phyloP scores from a whole-genome alignment of 1,140 invertebrate species.

The Zaprionus ornatus region DNA sequence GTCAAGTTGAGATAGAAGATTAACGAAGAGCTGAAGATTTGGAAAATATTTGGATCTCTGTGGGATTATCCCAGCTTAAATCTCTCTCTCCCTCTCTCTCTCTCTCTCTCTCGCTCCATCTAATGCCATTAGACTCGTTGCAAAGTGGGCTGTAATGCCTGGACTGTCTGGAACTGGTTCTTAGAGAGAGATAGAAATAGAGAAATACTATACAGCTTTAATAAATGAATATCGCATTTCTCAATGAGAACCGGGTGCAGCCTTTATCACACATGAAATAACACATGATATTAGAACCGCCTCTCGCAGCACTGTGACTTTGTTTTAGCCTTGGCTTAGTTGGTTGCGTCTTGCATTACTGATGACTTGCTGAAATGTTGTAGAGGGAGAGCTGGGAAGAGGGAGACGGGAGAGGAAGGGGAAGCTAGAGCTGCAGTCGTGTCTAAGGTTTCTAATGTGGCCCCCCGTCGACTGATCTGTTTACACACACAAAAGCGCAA shows the following conservation, averaged over 20 bases:
- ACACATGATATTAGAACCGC: conserved; percentile 29
- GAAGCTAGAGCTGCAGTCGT: too few relatives aligned
- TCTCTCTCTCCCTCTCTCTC: too few relatives aligned
- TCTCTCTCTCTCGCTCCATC: too few relatives aligned
- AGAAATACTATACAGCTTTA: not conserved
- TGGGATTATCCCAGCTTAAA: not conserved
- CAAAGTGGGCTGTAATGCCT: not conserved
- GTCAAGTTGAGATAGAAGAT: conserved; percentile 23
- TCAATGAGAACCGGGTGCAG: not conserved
- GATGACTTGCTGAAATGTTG: conserved; percentile 40
- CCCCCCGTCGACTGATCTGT: conserved; percentile 38
- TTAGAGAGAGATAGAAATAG: too few relatives aligned
- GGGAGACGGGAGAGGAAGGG: not conserved
- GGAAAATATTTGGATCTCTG: conserved; percentile 3
- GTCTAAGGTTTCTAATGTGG: conserved; percentile 38
- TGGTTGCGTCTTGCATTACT: conserved; percentile 32
- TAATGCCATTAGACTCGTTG: not conserved
- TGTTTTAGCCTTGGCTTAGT: conserved; percentile 46
- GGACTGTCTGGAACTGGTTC: not conserved
- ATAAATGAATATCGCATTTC: not conserved
- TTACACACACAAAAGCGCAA: conserved; percentile 42
- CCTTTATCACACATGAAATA: conserved; percentile 20
- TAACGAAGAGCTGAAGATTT: not conserved
- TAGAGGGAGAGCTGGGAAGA: not conserved
- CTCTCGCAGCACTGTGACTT: conserved; percentile 18